Base-by-base conservation (phyloP, 2,113 vertebrate species). In the Oreamnos americanus region DNA sequence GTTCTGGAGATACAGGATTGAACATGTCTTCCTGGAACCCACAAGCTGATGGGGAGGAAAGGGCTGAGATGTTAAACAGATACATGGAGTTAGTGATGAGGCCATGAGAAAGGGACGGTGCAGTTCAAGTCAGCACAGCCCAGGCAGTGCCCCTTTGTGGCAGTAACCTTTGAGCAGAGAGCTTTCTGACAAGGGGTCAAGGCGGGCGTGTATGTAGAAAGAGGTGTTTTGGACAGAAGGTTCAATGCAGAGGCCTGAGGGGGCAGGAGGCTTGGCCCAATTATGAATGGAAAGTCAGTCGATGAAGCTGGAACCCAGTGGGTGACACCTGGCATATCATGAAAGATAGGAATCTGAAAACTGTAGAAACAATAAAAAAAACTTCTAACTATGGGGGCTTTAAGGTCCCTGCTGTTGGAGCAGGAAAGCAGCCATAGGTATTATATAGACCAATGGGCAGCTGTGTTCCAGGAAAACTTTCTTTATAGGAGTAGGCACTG, bases 201-300 rank as follows among this genome's bases (percentile, higher is more conserved):
- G 21, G 81, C 11, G 0, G 6, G 43, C 2, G 8, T 12, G 3
- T 2, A 2, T 28, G 8, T 14, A 78, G 23, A 36, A 51, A 45
- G 57, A 47, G 26, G 0, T 36, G 53, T 62, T 84, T 23, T 15
- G 39, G 64, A 53, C 30, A 78, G 76, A 28, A 6, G 28, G 23
- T 21, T 12, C 7, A 1, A 6, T 53, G 14, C 30, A 2, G 11
- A 62, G 47, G 45, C 45, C 85, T 25, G n/a, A 45, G 36, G 2
- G 28, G 49, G 16, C 28, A 3, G 62, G 1, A 17, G 60, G 57
- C 30, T 71, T 25, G n/a, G 33, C 30, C 26, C 39, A 14, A 11
- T 53, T 45, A 7, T 53, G 36, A 30, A 26, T 12, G 36, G 36
- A 55, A 45, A 36, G 55, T 23, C 23, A 5, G 39, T 49, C 8